Conservation (phyloP, 2,113 vertebrate species). For the Microcebus lehilahytsara region DNA sequence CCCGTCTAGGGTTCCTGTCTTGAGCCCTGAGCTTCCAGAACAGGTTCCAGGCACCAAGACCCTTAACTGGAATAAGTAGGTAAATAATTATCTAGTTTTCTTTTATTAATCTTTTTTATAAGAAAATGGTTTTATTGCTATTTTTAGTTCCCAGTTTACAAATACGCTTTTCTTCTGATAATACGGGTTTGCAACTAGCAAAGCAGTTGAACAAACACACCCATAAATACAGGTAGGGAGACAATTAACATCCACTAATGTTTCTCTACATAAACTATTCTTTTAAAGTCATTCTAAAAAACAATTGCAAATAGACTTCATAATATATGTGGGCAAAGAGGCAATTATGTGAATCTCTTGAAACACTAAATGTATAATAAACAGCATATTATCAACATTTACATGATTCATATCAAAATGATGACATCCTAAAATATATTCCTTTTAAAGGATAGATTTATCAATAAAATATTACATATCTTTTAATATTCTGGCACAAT, state of each 20-base stretch:
- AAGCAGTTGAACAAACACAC: constrained; percentile 77
- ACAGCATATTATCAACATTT: constrained; percentile 84
- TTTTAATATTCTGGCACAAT: constrained; percentile 90
- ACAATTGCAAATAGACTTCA: constrained; percentile 82
- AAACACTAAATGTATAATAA: constrained; percentile 83
- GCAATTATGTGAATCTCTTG: constrained; percentile 75
- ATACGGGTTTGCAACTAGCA: constrained; percentile 69
- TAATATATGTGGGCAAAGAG: constrained; percentile 78
- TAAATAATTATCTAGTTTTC: not conserved
- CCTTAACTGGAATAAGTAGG: not conserved
- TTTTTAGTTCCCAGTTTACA: constrained; percentile 82
- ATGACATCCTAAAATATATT: constrained; percentile 83
- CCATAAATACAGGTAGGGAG: constrained; percentile 83
- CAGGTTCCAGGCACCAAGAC: not conserved
- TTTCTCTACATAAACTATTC: constrained; percentile 84
- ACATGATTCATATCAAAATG: constrained; percentile 87
- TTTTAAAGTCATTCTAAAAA: constrained; percentile 83
- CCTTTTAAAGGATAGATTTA: constrained; percentile 89
- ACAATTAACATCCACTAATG: constrained; percentile 80
- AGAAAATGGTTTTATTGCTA: constrained; percentile 85
- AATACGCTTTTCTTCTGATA: constrained; percentile 79
- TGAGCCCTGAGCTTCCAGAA: not conserved
- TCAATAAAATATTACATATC: constrained; percentile 90
- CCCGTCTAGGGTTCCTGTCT: not conserved
- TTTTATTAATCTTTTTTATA: constrained; percentile 16